These are phyloP conservation scores for Trichonephila clavipes DNA, from an alignment of 1,140 invertebrate genomes.

Conservation along the genomic window DNA sequence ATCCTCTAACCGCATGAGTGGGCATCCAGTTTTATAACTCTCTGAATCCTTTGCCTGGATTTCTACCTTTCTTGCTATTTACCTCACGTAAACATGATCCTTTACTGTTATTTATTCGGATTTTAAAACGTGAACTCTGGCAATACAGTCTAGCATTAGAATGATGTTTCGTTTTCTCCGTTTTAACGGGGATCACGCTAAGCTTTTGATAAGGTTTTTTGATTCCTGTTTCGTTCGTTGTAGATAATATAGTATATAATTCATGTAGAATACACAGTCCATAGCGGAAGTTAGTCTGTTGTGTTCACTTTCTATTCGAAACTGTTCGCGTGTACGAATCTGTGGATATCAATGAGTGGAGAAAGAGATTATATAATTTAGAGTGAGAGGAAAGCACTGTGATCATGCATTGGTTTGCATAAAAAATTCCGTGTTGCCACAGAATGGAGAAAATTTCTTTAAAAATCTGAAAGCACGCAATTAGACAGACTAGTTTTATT, in stretches of 20 bases:
- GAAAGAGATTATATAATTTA: not conserved
- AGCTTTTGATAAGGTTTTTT: slow-evolving; percentile 23
- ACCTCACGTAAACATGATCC: slow-evolving; percentile 23
- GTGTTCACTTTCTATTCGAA: slow-evolving; percentile 6
- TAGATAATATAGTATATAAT: not conserved
- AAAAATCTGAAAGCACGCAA: too few species aligned
- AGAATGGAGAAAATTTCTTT: too few species aligned
- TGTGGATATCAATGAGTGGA: not conserved
- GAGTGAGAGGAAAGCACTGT: not conserved
- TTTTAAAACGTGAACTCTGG: not conserved
- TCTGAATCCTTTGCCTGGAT: not conserved
- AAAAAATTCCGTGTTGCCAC: not conserved
- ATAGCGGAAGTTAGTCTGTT: not conserved
- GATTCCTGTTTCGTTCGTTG: not conserved
- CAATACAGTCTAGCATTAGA: not conserved
- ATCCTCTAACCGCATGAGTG: slow-evolving; percentile 54
- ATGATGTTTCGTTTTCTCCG: not conserved
- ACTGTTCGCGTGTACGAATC: not conserved
- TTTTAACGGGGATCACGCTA: slow-evolving; percentile 10
- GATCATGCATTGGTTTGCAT: not conserved
- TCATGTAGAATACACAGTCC: not conserved
- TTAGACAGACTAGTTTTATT: too few species aligned
- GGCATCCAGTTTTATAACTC: not conserved
- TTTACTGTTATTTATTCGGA: not conserved
- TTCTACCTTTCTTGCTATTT: slow-evolving; percentile 24